Evolutionary conservation across 2,797 vertebrate species (phyloP).

Genomic region (Amazona finschi): DNA sequence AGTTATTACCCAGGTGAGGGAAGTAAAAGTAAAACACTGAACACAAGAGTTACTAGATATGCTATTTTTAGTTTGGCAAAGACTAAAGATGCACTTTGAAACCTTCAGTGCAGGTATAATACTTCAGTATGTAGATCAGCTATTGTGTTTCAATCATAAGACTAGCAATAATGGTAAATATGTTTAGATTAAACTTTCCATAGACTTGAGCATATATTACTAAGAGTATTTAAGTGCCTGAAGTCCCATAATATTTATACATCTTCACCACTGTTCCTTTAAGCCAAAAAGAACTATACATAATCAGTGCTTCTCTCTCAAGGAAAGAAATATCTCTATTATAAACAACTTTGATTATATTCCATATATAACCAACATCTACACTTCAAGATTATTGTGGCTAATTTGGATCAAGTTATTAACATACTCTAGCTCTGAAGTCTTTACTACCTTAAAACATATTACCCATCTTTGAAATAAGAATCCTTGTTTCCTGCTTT

Average conservation of each 20-base stretch:
- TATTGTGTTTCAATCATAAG: not conserved
- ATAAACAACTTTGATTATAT: not conserved
- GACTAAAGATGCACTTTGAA: not conserved
- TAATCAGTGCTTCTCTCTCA: not conserved
- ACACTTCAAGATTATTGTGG: not conserved
- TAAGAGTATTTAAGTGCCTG: not conserved
- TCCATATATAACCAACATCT: not conserved
- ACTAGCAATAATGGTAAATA: not conserved
- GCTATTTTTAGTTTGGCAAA: not conserved
- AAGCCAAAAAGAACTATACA: not conserved
- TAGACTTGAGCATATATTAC: not conserved
- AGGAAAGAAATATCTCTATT: not conserved
- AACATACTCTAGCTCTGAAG: not conserved
- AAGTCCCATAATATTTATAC: not conserved
- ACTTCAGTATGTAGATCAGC: not conserved
- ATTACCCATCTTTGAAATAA: not conserved
- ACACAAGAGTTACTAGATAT: not conserved
- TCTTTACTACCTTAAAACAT: not conserved
- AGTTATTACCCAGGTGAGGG: not conserved
- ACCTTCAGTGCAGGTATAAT: not conserved
- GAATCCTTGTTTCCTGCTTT: not conserved
- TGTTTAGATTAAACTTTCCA: not conserved
- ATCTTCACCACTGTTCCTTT: not conserved
- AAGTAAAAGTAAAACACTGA: not conserved
- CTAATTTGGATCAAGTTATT: not conserved